A percentile compares a stretch with the other conserved stretches of the same genome.
These are phyloP conservation scores for Metalampra italica DNA, from an alignment of 2,888 invertebrate genomes.

Conservation along the genomic window DNA sequence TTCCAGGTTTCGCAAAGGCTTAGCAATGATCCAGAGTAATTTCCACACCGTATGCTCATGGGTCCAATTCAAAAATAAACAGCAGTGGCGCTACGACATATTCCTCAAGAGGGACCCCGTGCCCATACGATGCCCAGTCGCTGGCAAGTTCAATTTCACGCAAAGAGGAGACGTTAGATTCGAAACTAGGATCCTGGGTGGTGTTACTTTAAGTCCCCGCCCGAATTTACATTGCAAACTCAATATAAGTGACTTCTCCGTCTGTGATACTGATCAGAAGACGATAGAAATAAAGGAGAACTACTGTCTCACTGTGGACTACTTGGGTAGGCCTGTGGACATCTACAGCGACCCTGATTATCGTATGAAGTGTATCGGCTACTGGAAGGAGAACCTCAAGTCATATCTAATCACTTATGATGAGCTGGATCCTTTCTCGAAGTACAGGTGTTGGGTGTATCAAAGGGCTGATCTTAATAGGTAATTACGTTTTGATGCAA, in stretches of 20 bases:
- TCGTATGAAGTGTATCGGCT: constrained; percentile 97
- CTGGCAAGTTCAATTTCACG: constrained; percentile 96
- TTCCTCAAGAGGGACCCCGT: constrained; percentile 92
- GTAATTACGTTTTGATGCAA: too few species aligned
- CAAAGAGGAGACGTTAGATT: constrained; percentile 95
- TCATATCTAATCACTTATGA: constrained; percentile 98
- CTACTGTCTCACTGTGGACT: constrained; percentile 97
- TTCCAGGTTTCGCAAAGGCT: constrained; percentile 87
- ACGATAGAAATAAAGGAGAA: constrained; percentile 96
- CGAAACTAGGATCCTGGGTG: constrained; percentile 96
- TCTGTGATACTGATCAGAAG: constrained; percentile 96
- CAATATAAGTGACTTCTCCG: constrained; percentile 96
- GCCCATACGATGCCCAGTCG: constrained; percentile 96
- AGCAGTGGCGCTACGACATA: constrained; percentile 92
- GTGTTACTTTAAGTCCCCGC: constrained; percentile 95
- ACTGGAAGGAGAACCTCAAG: constrained; percentile 98
- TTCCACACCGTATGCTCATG: constrained; percentile 96
- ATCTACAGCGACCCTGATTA: constrained; percentile 98
- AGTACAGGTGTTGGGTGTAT: constrained; percentile 98
- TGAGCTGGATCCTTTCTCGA: constrained; percentile 96
- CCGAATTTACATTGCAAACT: constrained; percentile 95
- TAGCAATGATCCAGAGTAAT: constrained; percentile 93
- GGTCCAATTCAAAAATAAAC: constrained; percentile 92
- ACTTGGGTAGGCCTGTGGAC: constrained; percentile 95
- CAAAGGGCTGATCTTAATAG: constrained; percentile 95